A percentile compares a stretch with the other conserved stretches of the same genome.
Conservation (phyloP, 2,113 vertebrate genomes). For the Lipophrys pholis region DNA sequence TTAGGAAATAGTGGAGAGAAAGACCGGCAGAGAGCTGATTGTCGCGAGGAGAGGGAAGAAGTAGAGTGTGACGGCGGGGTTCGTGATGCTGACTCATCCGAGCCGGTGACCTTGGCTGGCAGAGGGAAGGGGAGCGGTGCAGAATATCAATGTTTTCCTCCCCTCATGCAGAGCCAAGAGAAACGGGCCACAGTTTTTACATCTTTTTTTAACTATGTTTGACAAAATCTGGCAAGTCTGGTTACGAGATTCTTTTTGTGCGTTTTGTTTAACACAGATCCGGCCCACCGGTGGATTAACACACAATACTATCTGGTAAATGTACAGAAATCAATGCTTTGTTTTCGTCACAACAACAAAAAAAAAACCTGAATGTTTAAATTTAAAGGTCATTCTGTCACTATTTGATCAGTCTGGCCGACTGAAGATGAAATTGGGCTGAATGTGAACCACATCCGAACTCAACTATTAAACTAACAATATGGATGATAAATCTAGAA, state of each 20-base stretch:
- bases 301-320: too few species aligned
- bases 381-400: too few species aligned
- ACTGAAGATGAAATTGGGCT: too few species aligned
- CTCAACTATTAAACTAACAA: too few species aligned
- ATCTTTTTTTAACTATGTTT: conserved; percentile 12
- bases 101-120: conserved; percentile 60
- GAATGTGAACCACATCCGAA: too few species aligned
- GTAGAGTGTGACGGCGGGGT: conserved; percentile 51
- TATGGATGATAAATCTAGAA: too few species aligned
- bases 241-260: background rate
- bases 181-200: conserved; percentile 22
- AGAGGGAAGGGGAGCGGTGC: conserved; percentile 25
- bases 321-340: too few species aligned
- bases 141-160: conserved; percentile 61
- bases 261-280: background rate
- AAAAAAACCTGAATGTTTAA: too few species aligned
- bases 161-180: conserved; percentile 6
- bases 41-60: conserved; percentile 38
- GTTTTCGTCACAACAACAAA: too few species aligned
- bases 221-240: conserved; percentile 31
- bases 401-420: too few species aligned
- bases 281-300: background rate
- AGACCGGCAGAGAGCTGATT: conserved; percentile 35
- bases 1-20: background rate
- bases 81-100: conserved; percentile 69